Base-by-base conservation (phyloP, 1,140 invertebrate species). In the Zaprionus camerounensis region DNA sequence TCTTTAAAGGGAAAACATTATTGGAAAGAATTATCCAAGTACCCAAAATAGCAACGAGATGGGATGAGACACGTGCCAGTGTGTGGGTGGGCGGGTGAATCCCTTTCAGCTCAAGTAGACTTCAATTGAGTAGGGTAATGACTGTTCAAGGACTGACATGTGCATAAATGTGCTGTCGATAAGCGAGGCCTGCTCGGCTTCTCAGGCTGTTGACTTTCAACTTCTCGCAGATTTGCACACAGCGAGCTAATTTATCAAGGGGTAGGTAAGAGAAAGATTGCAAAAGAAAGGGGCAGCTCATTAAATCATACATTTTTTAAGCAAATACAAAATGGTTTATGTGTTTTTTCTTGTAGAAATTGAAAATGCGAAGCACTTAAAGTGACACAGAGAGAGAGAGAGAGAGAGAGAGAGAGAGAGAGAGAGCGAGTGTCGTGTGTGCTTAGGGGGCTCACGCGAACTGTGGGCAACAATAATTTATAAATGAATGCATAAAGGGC, bases 401-500 rank as follows among this genome's bases (percentile, higher is more conserved):
- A 5, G 17, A 17, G 17, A 17, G 17, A 17, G 1, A 17, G 13
- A 2, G 83, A 28, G 36, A 20, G 67, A 44, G 68, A 66, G 71
- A 41, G 41, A 9, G 41, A 17, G n/a, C 11, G 2, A n/a, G n/a
- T n/a, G n/a, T n/a, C n/a, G n/a, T n/a, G 41, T 7, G 41, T 44
- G 41, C 17, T 17, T 17, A 17, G 41, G n/a, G 41, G 41, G 41
- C 31, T 34, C 31, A 11, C 3, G 9, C 9, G 71, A 81, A 73
- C 71, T 66, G 70, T 41, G 38, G 38, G 84, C 85, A 84, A 90
- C 87, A 88, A 88, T 88, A 88, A 88, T 84, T 88, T 88, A 90
- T 88, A 88, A 88, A 88, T 90, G 85, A 88, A 90, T 88, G 85
- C 81, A 90, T 90, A 88, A 90, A 90, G 83, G 80, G 83, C 79